phyloP scores from a whole-genome alignment of 2,888 invertebrate genomes.

The Cryptus armator region DNA sequence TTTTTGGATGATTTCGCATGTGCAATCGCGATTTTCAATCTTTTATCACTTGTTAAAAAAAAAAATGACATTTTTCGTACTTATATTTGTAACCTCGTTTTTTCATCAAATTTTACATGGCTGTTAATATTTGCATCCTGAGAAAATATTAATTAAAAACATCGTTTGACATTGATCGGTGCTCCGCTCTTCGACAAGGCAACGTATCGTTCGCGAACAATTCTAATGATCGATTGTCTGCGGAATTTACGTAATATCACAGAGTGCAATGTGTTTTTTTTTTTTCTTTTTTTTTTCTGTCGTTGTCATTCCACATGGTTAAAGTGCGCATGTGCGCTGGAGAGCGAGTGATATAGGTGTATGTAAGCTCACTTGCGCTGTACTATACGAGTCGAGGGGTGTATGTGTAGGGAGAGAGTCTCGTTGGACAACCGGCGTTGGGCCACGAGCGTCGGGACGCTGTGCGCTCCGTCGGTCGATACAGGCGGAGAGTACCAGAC shows the following conservation, averaged over 20 bases:
- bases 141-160: not conserved
- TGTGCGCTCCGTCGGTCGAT: conserved; percentile 79
- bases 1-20: too few relatives aligned
- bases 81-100: too few relatives aligned
- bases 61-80: too few relatives aligned
- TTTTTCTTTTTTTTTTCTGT: not conserved
- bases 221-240: conserved; percentile 47
- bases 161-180: not conserved
- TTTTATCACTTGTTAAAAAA: too few relatives aligned
- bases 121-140: too few relatives aligned
- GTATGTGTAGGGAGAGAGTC: conserved; percentile 41
- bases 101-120: too few relatives aligned
- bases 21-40: too few relatives aligned
- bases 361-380: not conserved
- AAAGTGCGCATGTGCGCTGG: conserved; percentile 16
- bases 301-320: not conserved
- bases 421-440: conserved; percentile 63
- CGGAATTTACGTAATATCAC: conserved; percentile 29
- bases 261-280: conserved; percentile 20
- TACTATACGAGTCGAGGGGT: not conserved
- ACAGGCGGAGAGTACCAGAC: conserved; percentile 81
- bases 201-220: conserved; percentile 10
- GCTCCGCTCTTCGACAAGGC: not conserved
- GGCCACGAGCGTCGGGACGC: conserved; percentile 78
- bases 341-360: conserved; percentile 6